Conservation (phyloP, 2,888 invertebrate genomes). For the Gymnocheta viridis region DNA sequence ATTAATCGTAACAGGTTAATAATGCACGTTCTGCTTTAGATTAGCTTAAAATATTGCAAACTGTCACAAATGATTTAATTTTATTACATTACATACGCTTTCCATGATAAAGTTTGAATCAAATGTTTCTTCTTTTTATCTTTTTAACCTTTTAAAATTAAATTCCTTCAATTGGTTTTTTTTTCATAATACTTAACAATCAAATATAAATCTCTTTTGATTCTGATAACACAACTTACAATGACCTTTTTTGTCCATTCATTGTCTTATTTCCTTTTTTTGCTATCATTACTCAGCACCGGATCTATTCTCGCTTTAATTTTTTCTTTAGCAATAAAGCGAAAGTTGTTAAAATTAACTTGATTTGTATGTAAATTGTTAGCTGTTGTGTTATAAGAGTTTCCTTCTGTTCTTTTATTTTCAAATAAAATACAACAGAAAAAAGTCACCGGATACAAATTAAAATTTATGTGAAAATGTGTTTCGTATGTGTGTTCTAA, state of each 20-base stretch:
- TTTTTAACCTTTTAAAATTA: not conserved
- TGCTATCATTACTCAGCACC: not conserved
- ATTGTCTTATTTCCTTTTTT: slow-evolving; percentile 11
- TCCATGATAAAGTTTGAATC: too few relatives aligned
- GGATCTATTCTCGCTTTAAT: not conserved
- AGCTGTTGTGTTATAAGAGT: slow-evolving; percentile 25
- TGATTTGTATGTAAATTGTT: slow-evolving; percentile 65
- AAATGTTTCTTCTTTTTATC: not conserved
- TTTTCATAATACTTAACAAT: slow-evolving; percentile 5
- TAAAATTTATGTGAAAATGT: slow-evolving; percentile 42
- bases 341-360: slow-evolving; percentile 41
- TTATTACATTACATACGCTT: too few relatives aligned
- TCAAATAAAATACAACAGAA: slow-evolving; percentile 30
- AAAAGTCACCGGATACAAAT: slow-evolving; percentile 58
- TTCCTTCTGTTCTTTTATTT: slow-evolving; percentile 44
- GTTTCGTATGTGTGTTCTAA: slow-evolving; percentile 10
- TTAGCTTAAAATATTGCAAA: too few relatives aligned
- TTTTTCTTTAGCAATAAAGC: slow-evolving; percentile 25
- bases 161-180: not conserved
- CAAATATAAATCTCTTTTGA: slow-evolving; percentile 53
- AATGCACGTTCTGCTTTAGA: too few relatives aligned
- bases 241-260: slow-evolving; percentile 50
- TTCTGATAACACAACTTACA: slow-evolving; percentile 42
- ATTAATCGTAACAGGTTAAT: too few relatives aligned
- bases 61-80: too few relatives aligned